Evolutionary conservation across 2,113 vertebrate species (phyloP).

Genomic region (Thunnus thynnus): DNA sequence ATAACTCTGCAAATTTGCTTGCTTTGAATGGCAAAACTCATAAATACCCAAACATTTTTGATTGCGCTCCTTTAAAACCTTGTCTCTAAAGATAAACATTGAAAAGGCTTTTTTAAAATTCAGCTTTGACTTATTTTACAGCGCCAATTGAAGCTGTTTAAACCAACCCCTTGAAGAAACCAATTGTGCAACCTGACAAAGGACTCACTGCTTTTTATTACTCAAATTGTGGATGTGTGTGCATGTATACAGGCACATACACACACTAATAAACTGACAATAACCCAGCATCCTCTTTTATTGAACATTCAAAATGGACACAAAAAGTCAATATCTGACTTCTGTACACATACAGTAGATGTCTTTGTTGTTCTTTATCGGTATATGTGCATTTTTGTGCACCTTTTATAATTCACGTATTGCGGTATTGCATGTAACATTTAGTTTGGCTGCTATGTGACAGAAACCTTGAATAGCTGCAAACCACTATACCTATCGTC

Average conservation of each 20-base stretch:
- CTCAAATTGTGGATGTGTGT: slow-evolving; percentile 9
- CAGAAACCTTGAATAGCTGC: slow-evolving; percentile 19
- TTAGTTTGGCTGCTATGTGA: background rate
- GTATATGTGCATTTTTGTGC: background rate
- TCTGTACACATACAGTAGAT: background rate
- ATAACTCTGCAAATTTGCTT: slow-evolving; percentile 64
- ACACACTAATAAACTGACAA: slow-evolving; percentile 1
- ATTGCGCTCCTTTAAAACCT: slow-evolving; percentile 59
- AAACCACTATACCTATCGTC: background rate
- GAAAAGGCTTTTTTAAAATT: slow-evolving; percentile 26
- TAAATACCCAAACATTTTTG: slow-evolving; percentile 74
- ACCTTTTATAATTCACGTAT: background rate
- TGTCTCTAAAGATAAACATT: slow-evolving; percentile 69
- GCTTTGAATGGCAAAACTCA: slow-evolving; percentile 68
- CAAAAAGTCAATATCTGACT: background rate
- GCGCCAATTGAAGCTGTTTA: slow-evolving; percentile 40
- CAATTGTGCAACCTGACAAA: slow-evolving; percentile 44
- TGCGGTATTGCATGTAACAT: background rate
- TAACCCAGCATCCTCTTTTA: slow-evolving; percentile 2
- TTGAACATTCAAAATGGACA: background rate
- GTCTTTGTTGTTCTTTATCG: background rate
- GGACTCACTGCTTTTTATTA: slow-evolving; percentile 40
- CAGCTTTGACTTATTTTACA: slow-evolving; percentile 54
- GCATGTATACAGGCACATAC: background rate
- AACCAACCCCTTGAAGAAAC: slow-evolving; percentile 27